Base-by-base conservation (phyloP, 64 coral and sea anemone species). In the Montipora cactus region DNA sequence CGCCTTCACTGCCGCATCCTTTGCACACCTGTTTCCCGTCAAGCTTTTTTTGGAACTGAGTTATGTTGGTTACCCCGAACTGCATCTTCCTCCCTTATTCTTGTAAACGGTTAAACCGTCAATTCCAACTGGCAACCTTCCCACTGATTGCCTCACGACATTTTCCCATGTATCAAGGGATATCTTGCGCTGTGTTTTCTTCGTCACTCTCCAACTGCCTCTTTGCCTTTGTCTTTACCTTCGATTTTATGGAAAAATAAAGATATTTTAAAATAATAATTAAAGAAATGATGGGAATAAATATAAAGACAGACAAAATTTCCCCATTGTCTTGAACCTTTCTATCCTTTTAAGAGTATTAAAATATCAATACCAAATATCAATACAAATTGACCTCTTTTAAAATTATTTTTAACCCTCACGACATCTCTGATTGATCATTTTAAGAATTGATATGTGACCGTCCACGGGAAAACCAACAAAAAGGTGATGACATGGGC, bases 101-200 rank as follows among this genome's bases (percentile, higher is more conserved):
- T 86, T 5, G 68, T 86, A 86, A 28, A 21, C n/a, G 57, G 22
- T 61, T 86, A 86, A 67, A 20, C 82, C 62, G 44, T 86, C 58
- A 0, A 86, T 86, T 23, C 25, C 61, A 7, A 64, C 61, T 64
- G 61, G 61, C 61, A 49, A 67, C 67, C 4, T 70, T 75, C 73
- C 74, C 74, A 76, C 74, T 76, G 74, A 76, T 76, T 76, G 74
- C 74, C 21, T 76, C 74, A 47, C 28, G 21, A 76, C 74, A 76
- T 76, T 76, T 44, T 76, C 74, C 74, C 44, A 76, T 76, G 25
- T 76, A 76, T 7, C 74, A 76, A 76, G 74, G 25, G 74, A 76
- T 76, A 76, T 76, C 74, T 76, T 76, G 44, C 74, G 21, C 74
- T 76, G 21, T 76, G 47, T 76, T 44, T 76, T 76, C 74, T 76